A percentile compares a stretch with the other conserved stretches of the same genome.
Conservation (phyloP, 2,888 invertebrate genomes). For the Agonopterix arenella region DNA sequence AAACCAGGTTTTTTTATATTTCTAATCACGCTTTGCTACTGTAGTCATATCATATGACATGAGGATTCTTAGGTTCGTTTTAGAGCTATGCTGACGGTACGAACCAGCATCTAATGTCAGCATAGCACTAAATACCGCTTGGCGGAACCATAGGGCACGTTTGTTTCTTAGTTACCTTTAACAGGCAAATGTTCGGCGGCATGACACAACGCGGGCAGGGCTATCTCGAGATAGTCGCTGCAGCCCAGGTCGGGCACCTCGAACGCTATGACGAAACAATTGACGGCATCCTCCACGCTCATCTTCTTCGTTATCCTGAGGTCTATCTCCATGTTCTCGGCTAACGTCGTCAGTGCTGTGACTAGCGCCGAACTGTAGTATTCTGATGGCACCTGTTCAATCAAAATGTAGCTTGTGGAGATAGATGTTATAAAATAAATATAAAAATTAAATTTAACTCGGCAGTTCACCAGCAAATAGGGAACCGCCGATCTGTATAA, state of each 20-base stretch:
- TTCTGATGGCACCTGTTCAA: slow-evolving; percentile 58
- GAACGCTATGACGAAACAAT: slow-evolving; percentile 83
- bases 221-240: slow-evolving; percentile 89
- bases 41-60: no score
- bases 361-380: slow-evolving; percentile 81
- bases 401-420: not conserved
- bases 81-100: no score
- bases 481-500: no score
- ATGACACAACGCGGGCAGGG: slow-evolving; percentile 86
- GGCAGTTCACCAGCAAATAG: no score
- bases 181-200: slow-evolving; percentile 85
- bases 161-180: slow-evolving; percentile 43
- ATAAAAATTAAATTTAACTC: no score
- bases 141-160: no score
- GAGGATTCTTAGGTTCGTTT: no score
- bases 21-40: no score
- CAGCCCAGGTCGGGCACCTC: slow-evolving; percentile 85
- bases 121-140: no score
- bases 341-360: slow-evolving; percentile 83
- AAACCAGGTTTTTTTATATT: no score
- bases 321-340: slow-evolving; percentile 84
- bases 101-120: no score
- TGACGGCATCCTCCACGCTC: slow-evolving; percentile 74
- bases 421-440: no score
- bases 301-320: slow-evolving; percentile 74